Evolutionary conservation across 2,888 invertebrate species (phyloP).

Genomic region (Agrilus cyanescens): DNA sequence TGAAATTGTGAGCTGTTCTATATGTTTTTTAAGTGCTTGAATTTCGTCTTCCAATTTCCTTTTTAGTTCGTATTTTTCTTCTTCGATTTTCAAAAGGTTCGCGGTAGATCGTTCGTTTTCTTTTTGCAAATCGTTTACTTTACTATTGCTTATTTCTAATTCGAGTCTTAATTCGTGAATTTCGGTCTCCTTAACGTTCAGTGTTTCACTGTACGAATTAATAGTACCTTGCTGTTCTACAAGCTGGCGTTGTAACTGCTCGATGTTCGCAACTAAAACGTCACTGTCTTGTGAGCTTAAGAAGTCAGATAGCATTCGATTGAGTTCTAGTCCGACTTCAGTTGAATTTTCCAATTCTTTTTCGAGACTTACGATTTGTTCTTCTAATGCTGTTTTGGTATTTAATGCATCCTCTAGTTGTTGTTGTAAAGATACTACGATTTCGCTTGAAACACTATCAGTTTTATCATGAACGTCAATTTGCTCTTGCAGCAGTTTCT

Average conservation of each 20-base stretch:
- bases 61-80: slow-evolving; percentile 33
- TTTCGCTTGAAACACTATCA: slow-evolving; percentile 54
- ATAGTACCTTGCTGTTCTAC: slow-evolving; percentile 51
- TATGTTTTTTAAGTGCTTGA: slow-evolving; percentile 22
- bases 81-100: slow-evolving; percentile 30
- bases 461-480: slow-evolving; percentile 4
- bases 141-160: slow-evolving; percentile 29
- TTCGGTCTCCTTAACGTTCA: slow-evolving; percentile 43
- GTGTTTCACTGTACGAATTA: slow-evolving; percentile 38
- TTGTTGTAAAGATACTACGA: slow-evolving; percentile 53
- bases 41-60: slow-evolving; percentile 31
- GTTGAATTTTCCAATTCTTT: slow-evolving; percentile 71
- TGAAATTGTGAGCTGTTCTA: slow-evolving; percentile 25
- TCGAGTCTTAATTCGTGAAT: slow-evolving; percentile 40
- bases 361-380: slow-evolving; percentile 55
- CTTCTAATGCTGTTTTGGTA: slow-evolving; percentile 44
- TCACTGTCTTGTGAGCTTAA: slow-evolving; percentile 55
- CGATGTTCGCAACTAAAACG: slow-evolving; percentile 50
- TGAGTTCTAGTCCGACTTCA: slow-evolving; percentile 65
- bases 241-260: slow-evolving; percentile 52
- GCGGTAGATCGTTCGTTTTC: slow-evolving; percentile 32
- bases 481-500: slow-evolving; percentile 28
- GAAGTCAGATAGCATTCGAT: slow-evolving; percentile 53
- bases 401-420: slow-evolving; percentile 46
- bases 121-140: slow-evolving; percentile 29